Base-by-base conservation (phyloP, 2,797 vertebrate genomes). In the Hydrocynus forskahlii region DNA sequence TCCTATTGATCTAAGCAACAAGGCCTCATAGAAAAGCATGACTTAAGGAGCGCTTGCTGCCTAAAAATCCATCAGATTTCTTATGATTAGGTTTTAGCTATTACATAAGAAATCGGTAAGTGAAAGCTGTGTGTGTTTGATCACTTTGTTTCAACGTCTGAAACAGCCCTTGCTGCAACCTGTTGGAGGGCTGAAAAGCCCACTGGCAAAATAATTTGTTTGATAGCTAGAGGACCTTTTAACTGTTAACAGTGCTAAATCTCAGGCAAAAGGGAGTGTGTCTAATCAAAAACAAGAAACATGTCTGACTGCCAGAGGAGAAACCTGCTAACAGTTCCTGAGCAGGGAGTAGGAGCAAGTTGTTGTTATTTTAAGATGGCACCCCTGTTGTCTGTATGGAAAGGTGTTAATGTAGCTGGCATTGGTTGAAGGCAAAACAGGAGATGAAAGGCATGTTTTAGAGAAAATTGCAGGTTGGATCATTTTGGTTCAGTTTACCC, bases 381-480 rank as follows among this genome's bases (percentile, higher is more conserved):
- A 82, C 57, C 79, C 84, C 82, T 80, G 17, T 79, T 79, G 80
- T 81, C 79, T 82, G 67, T 62, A 73, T 73, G 67, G 79, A 64
- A 52, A 81, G 84, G 80, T 84, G 83, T 88, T 85, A 83, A 86
- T 79, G 79, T 67, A 83, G 88, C 90, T 95, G 92, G 90, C 89
- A 85, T 87, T 88, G 87, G 83, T 92, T 93, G 89, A 92, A 91
- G 85, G 87, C 86, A 80, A 77, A 85, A 43, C 86, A 2, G 88
- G 75, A 92, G 93, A 92, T 93, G 92, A 94, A 95, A 94, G 77
- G 88, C 90, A 86, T 89, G 92, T 86, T 90, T 93, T 85, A 82
- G 88, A 91, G 88, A 89, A 93, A 93, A 94, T 89, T 89, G 88
- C 81, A 85, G 81, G 89, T 94, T 91, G 86, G 86, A 84, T 81